Evolutionary conservation across 2,797 vertebrate species (phyloP), one percentile per base, ranked within the genome.

Genomic region (Siniperca scherzeri): DNA sequence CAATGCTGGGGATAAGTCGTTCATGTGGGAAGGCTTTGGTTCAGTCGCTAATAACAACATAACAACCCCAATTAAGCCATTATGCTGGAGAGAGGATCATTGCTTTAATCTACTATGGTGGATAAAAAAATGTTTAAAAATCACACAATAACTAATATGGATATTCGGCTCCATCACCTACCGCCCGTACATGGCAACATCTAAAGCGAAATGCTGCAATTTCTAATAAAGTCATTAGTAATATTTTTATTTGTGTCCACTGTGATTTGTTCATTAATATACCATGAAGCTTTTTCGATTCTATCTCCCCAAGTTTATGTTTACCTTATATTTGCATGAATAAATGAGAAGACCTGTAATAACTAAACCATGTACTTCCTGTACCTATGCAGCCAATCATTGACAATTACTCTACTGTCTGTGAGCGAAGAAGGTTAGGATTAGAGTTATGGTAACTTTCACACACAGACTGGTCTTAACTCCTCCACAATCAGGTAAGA

Each of bases 1-100:
- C 88, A 83, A 80, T 73, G 86, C 88, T 89, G 78, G 71, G 87
- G 88, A 86, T 87, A 82, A 90, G 88, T 87, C 81, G 56, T 86
- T 92, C 87, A 85, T 87, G 80, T 91, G 89, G 90, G 88, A 90
- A 90, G 84, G 87, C 84, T 93, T 93, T 94, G 90, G 88, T 92
- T 93, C 89, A 90, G 90, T 90, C 82, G 50, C 90, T 92, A 93
- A 94, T 92, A 93, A 94, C 91, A 92, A 93, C 91, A 92, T 90
- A 92, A 93, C 89, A 92, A 90, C 87, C 74, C 70, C 82, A 74
- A 90, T 95, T 90, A 91, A 92, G 88, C 80, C 70, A 90, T 91
- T 91, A 84, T 91, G 55, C 74, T 68, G 75, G 60, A 61, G 44
- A 87, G 64, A 87, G 65, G 86, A 92, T 89, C 90, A 79, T 81